Evolutionary conservation across 2,113 vertebrate species (phyloP).

Genomic region (Pluvialis apricaria): DNA sequence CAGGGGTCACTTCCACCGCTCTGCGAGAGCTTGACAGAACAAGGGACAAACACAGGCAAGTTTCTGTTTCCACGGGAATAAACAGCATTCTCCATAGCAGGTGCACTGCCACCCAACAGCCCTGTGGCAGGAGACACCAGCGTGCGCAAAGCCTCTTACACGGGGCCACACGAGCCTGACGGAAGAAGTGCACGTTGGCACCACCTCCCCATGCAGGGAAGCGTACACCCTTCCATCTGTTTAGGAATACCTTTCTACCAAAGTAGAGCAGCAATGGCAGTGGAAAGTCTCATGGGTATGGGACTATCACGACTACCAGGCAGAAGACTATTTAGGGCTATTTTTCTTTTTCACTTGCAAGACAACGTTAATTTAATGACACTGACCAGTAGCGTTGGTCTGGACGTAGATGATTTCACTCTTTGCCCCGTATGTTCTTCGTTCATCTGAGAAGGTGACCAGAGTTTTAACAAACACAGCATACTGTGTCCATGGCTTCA

Average conservation of each 20-base stretch:
- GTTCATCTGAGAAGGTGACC: constrained; percentile 91
- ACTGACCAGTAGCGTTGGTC: constrained; percentile 90
- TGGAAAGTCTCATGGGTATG: accelerated
- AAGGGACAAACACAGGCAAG: background rate
- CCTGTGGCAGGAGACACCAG: background rate
- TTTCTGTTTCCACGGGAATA: background rate
- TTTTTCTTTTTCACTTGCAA: background rate
- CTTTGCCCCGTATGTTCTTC: constrained; percentile 91
- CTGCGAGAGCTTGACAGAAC: background rate
- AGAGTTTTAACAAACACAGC: constrained; percentile 96
- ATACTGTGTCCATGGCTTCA: constrained; percentile 97
- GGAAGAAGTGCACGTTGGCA: accelerated
- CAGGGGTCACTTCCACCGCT: background rate
- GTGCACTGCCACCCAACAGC: background rate
- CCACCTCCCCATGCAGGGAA: background rate
- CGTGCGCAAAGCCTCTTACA: background rate
- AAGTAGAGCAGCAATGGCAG: background rate
- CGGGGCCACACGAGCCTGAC: accelerated
- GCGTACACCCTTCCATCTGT: accelerated
- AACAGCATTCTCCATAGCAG: accelerated
- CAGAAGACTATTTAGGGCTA: background rate
- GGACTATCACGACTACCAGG: background rate
- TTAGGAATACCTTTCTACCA: background rate
- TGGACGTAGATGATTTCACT: constrained; percentile 94
- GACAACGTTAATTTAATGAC: accelerated